Percentiles rank a stretch among this genome's conserved stretches.
Evolutionary conservation across 2,888 invertebrate genomes (phyloP).

Genomic region (Ernsta delagoae): DNA sequence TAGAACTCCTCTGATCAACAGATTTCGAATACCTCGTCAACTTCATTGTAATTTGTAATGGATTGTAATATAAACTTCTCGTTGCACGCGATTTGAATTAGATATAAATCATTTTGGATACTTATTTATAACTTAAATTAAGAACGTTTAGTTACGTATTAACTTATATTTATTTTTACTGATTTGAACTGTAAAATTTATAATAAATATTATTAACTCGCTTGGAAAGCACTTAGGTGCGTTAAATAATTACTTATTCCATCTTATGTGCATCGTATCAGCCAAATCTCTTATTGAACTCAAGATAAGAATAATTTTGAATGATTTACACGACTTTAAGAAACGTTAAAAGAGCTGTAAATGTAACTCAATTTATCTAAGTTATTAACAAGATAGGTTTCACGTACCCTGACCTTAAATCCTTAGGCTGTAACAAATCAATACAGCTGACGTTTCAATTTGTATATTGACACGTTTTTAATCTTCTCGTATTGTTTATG

Average conservation of each 20-base stretch:
- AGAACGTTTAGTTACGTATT: no score
- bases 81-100: conserved; percentile 14
- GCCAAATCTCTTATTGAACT: conserved; percentile 14
- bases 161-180: no score
- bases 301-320: conserved; percentile 10
- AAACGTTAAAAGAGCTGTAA: conserved; percentile 20
- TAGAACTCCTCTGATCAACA: conserved; percentile 24
- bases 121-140: no score
- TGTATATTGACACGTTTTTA: conserved; percentile 80
- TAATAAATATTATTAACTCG: no score
- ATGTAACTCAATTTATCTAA: conserved; percentile 57
- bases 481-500: conserved; percentile 76
- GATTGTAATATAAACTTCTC: conserved; percentile 22
- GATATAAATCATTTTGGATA: no score
- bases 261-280: no score
- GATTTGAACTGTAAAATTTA: no score
- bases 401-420: conserved; percentile 52
- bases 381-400: conserved; percentile 46
- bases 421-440: conserved; percentile 72
- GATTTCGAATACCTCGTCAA: conserved; percentile 22
- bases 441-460: conserved; percentile 80
- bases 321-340: conserved; percentile 26
- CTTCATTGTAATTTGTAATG: conserved; percentile 33
- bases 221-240: no score
- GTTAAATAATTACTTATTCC: no score